Evolutionary conservation across 2,113 vertebrate genomes (phyloP).

Genomic region (Apus apus): DNA sequence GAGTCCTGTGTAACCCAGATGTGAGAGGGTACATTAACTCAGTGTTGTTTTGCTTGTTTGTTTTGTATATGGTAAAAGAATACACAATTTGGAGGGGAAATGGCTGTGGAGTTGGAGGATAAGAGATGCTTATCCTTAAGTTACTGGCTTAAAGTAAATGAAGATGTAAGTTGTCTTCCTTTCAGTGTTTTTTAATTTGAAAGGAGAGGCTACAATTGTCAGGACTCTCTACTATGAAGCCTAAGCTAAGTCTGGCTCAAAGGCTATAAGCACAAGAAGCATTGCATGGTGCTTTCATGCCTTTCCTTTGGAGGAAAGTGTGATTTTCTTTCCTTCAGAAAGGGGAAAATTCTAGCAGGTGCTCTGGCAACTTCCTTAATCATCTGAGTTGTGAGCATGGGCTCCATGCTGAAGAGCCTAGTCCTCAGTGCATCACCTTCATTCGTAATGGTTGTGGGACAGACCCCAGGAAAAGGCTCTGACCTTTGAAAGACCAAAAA

Average conservation of each 20-base stretch:
- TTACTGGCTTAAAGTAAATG: neutral
- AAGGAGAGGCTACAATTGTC: neutral
- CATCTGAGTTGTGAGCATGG: neutral
- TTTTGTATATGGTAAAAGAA: neutral
- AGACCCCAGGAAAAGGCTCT: neutral
- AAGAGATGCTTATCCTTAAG: neutral
- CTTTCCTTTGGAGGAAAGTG: neutral
- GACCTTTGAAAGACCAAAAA: neutral
- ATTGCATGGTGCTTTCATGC: neutral
- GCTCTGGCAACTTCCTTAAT: neutral
- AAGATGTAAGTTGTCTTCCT: neutral
- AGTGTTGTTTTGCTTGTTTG: neutral
- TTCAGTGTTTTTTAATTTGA: neutral
- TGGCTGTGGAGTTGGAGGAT: neutral
- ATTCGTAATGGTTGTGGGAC: neutral
- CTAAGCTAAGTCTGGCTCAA: neutral
- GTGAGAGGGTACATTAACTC: neutral
- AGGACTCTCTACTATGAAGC: neutral
- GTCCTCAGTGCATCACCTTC: neutral
- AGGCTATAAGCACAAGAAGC: neutral
- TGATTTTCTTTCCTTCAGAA: neutral
- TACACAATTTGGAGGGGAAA: neutral
- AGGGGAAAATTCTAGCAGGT: neutral
- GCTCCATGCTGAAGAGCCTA: neutral
- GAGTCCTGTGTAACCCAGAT: neutral